A percentile compares a stretch with the other conserved stretches of the same genome.
Evolutionary conservation across 2,113 vertebrate species (phyloP).

Genomic region (Periophthalmus modestus): DNA sequence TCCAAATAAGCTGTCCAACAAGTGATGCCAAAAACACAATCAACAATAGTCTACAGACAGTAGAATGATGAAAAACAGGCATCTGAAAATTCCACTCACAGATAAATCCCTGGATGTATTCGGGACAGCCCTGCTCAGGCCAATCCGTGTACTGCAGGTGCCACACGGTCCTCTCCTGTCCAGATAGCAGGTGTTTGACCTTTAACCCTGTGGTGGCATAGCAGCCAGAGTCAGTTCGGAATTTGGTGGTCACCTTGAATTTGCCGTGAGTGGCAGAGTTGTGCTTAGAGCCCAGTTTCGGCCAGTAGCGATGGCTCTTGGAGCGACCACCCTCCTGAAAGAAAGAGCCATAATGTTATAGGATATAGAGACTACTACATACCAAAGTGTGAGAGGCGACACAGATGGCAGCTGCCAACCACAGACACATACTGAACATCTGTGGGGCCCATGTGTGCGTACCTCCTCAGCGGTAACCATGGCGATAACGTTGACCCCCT

Average conservation of each 20-base stretch:
- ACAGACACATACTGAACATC: conserved; percentile 35
- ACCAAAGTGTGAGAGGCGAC: conserved; percentile 7
- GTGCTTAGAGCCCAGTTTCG: conserved; percentile 75
- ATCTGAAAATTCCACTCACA: conserved; percentile 78
- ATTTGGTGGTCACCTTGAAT: conserved; percentile 75
- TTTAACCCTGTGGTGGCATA: conserved; percentile 74
- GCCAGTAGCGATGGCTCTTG: conserved; percentile 75
- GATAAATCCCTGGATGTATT: conserved; percentile 91
- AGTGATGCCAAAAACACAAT: neutral
- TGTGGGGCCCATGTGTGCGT: conserved; percentile 19
- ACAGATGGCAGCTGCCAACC: conserved; percentile 26
- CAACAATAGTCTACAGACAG: neutral
- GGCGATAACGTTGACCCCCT: conserved; percentile 93
- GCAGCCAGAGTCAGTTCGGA: conserved; percentile 71
- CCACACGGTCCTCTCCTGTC: conserved; percentile 74
- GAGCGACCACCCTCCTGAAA: conserved; percentile 67
- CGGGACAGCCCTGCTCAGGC: conserved; percentile 89
- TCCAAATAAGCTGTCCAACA: conserved; percentile 86
- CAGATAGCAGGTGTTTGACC: conserved; percentile 73
- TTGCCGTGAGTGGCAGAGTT: conserved; percentile 74
- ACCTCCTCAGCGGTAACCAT: conserved; percentile 97
- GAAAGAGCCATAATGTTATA: neutral
- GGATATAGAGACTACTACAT: neutral
- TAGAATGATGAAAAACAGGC: neutral
- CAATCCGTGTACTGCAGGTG: conserved; percentile 76